These are phyloP conservation scores for Arvicanthis niloticus DNA, from an alignment of 2,113 vertebrate genomes.

Conservation along the genomic window DNA sequence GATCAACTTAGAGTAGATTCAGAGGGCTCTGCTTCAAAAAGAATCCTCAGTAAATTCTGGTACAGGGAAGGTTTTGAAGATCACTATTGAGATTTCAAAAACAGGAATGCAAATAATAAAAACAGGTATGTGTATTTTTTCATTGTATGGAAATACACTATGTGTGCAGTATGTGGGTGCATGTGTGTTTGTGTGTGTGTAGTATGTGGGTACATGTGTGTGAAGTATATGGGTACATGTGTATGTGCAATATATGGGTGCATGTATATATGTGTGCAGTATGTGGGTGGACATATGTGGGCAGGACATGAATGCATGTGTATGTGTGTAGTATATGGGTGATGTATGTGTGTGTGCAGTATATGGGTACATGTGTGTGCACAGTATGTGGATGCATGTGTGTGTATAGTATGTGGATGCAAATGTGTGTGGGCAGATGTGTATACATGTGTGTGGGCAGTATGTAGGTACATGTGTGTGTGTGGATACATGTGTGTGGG, in stretches of 20 bases:
- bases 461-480: neutral
- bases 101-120: neutral
- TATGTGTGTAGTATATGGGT: neutral
- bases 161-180: neutral
- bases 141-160: neutral
- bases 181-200: neutral
- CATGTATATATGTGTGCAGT: neutral
- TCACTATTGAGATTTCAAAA: neutral
- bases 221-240: too few species aligned
- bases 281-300: fast-evolving
- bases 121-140: neutral
- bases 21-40: slow-evolving; percentile 3
- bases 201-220: neutral
- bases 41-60: neutral
- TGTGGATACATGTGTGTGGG: too few species aligned
- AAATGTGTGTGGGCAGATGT: neutral
- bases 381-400: neutral
- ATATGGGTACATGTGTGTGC: neutral
- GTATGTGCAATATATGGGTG: too few species aligned
- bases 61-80: neutral
- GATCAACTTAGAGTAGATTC: neutral
- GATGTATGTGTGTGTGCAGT: neutral
- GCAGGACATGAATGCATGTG: neutral
- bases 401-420: neutral
- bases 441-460: neutral